Evolutionary conservation across 2,888 invertebrate genomes (phyloP), one percentile per base, ranked within the genome.

Genomic region (Synanthedon vespiformis): DNA sequence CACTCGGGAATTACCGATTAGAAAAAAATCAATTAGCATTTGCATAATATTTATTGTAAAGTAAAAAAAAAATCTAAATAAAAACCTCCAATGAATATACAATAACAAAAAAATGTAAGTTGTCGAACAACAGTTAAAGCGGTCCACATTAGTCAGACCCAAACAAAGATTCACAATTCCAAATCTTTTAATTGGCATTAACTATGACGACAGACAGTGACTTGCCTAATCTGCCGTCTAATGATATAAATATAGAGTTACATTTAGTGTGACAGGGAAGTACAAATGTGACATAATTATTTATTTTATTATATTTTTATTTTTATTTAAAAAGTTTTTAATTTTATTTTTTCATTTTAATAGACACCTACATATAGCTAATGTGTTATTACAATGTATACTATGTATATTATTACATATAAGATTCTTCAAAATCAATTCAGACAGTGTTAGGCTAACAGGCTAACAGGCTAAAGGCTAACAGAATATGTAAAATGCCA

Each of bases 111-210:
- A 34, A 34, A 34, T 34, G 10, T 34, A 34, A 34, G 13, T 44
- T 44, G 44, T 44, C 44, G 44, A 44, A 44, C 44, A 44, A 63
- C 58, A 56, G 57, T 57, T 60, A 62, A 61, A 68, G 62, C 67
- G 67, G 65, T 64, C 72, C 72, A 79, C 74, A 80, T 82, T 79
- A 84, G 74, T 78, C 71, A 72, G 75, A 68, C 70, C 65, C 82
- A 84, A 86, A 85, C 85, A 86, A 81, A 84, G 84, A 86, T 81
- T 73, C 80, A 78, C 78, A 80, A 82, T 82, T 72, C 71, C 62
- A 80, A 84, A 83, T 86, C 83, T 86, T 87, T 86, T 87, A 87
- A 87, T 87, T 86, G 87, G 87, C 84, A 83, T 86, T 82, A 84
- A 80, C 73, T 75, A 84, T 86, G 87, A 79, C 83, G 85, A 84